Evolutionary conservation across 1,140 invertebrate genomes (phyloP).

Genomic region (Choristoneura fumiferana): DNA sequence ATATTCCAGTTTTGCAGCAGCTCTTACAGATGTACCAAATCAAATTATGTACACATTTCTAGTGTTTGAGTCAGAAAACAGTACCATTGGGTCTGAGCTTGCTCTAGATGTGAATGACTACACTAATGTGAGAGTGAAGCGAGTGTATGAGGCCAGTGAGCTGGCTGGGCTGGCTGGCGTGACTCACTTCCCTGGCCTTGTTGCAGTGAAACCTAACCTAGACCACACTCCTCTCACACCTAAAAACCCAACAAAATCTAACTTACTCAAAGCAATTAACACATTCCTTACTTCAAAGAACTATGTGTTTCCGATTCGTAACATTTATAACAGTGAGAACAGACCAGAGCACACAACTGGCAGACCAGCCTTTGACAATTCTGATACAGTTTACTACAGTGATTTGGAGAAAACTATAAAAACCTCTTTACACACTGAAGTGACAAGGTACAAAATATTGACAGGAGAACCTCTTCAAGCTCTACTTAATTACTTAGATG

Average conservation of each 20-base stretch:
- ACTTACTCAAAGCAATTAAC: conserved; percentile 73
- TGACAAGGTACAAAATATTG: conserved; percentile 84
- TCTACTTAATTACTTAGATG: conserved; percentile 84
- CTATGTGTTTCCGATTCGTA: conserved; percentile 53
- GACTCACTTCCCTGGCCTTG: conserved; percentile 77
- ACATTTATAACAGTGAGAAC: conserved; percentile 29
- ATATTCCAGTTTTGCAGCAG: conserved; percentile 57
- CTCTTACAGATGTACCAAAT: conserved; percentile 63
- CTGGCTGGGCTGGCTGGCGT: conserved; percentile 72
- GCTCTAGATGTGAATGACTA: conserved; percentile 81
- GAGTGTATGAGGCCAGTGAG: conserved; percentile 78
- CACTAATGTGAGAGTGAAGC: conserved; percentile 76
- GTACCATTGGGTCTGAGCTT: conserved; percentile 79
- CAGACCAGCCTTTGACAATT: conserved; percentile 50
- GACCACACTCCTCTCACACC: conserved; percentile 65
- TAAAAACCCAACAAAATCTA: conserved; percentile 63
- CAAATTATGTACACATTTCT: conserved; percentile 77
- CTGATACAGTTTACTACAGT: conserved; percentile 84
- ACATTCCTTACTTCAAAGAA: conserved; percentile 73
- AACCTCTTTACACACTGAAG: conserved; percentile 90
- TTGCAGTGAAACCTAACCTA: conserved; percentile 65
- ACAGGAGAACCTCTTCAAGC: conserved; percentile 84
- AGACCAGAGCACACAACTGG: conserved; percentile 50
- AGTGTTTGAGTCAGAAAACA: conserved; percentile 80
- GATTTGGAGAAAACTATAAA: conserved; percentile 92